phyloP scores from a whole-genome alignment of 2,113 vertebrate species.

The Aptenodytes forsteri region DNA sequence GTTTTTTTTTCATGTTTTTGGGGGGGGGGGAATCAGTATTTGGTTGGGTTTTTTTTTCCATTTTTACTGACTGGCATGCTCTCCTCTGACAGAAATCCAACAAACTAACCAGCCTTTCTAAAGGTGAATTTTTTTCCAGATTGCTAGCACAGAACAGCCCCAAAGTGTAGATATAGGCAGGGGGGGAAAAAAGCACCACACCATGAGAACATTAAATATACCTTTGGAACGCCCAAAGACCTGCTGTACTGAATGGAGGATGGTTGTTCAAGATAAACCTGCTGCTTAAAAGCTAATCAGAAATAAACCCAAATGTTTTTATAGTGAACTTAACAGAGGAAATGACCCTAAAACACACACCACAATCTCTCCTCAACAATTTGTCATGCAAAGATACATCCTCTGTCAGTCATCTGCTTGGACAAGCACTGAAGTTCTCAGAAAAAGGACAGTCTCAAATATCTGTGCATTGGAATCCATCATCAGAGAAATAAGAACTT shows the following conservation, averaged over 20 bases:
- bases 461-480: slow-evolving; percentile 60
- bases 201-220: neutral
- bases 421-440: slow-evolving; percentile 66
- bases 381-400: slow-evolving; percentile 28
- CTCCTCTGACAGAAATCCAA: slow-evolving; percentile 37
- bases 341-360: slow-evolving; percentile 6
- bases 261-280: slow-evolving; percentile 51
- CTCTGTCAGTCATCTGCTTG: slow-evolving; percentile 56
- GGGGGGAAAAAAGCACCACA: neutral
- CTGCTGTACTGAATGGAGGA: slow-evolving; percentile 46
- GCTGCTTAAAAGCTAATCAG: slow-evolving; percentile 46
- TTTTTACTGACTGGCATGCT: slow-evolving; percentile 31
- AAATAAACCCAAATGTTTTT: slow-evolving; percentile 22
- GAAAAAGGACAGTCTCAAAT: slow-evolving; percentile 62
- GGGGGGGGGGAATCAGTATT: no score
- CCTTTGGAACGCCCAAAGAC: slow-evolving; percentile 5
- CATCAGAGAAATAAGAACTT: slow-evolving; percentile 70
- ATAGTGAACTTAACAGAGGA: slow-evolving; percentile 30
- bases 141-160: neutral
- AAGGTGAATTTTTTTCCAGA: slow-evolving; percentile 1
- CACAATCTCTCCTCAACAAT: slow-evolving; percentile 15
- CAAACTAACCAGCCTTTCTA: slow-evolving; percentile 17
- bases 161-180: neutral
- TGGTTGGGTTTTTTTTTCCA: no score
- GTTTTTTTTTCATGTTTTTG: no score